Percentiles rank a stretch among this genome's conserved stretches.
phyloP scores from a whole-genome alignment of 2,888 invertebrate species.

The Myathropa florea region DNA sequence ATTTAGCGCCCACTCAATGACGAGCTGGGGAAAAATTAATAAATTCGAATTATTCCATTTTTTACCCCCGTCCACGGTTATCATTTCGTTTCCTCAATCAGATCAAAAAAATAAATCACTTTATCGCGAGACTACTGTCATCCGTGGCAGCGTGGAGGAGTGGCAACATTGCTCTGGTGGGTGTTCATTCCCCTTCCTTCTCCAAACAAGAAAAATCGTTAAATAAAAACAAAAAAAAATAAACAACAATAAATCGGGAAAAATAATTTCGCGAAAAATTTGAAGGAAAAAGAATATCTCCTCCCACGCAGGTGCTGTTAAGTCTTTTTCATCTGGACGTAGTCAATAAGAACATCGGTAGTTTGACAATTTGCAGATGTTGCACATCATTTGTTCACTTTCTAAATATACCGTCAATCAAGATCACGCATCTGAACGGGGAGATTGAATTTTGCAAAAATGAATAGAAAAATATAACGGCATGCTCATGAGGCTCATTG shows the following conservation, averaged over 20 bases:
- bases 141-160: not conserved
- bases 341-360: slow-evolving; percentile 36
- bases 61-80: not conserved
- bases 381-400: slow-evolving; percentile 37
- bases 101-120: not conserved
- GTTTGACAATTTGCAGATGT: slow-evolving; percentile 58
- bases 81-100: not conserved
- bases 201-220: not conserved
- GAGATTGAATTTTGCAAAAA: slow-evolving; percentile 5
- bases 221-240: not conserved
- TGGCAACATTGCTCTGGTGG: not conserved
- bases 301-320: not conserved
- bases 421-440: not conserved
- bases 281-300: not conserved
- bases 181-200: not conserved
- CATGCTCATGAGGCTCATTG: not conserved
- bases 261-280: not conserved
- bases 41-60: not conserved
- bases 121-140: not conserved
- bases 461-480: not conserved
- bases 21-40: not conserved
- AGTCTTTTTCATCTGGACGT: not conserved
- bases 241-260: not conserved
- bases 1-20: not conserved
- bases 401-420: slow-evolving; percentile 65